phyloP scores from a whole-genome alignment of 2,113 vertebrate species.

The Gavia stellata region DNA sequence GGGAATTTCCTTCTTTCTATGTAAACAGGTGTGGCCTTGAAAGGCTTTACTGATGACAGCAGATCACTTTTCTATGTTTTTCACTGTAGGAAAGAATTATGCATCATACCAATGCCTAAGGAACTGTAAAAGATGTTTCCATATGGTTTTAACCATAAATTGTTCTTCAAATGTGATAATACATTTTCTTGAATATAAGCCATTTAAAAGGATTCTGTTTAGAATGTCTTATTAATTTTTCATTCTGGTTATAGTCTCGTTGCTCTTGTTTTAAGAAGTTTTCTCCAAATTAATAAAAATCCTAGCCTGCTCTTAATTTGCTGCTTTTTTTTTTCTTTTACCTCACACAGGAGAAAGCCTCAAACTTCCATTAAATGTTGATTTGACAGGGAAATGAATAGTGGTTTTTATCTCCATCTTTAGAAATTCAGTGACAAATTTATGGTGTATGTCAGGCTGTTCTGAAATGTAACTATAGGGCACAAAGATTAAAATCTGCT shows the following conservation, averaged over 20 bases:
- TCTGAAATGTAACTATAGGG: background rate
- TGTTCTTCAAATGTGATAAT: background rate
- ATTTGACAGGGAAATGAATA: conserved; percentile 3
- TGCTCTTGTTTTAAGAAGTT: background rate
- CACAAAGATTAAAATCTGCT: conserved; percentile 5
- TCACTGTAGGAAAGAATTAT: background rate
- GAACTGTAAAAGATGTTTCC: background rate
- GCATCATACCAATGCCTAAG: background rate
- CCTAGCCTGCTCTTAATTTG: background rate
- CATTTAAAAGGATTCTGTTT: conserved; percentile 5
- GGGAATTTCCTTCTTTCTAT: background rate
- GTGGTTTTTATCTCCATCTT: background rate
- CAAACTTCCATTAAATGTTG: background rate
- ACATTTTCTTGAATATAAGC: background rate
- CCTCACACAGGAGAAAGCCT: background rate
- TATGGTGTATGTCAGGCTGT: background rate
- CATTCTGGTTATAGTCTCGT: background rate
- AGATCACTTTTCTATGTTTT: background rate
- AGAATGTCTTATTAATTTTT: background rate
- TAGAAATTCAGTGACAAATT: background rate
- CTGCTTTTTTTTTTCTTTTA: background rate
- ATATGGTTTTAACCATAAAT: conserved; percentile 8
- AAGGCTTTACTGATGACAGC: background rate
- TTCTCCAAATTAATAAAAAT: conserved; percentile 12
- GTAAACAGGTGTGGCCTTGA: background rate